Conservation (phyloP, 2,113 vertebrate species). For the Pseudois nayaur region DNA sequence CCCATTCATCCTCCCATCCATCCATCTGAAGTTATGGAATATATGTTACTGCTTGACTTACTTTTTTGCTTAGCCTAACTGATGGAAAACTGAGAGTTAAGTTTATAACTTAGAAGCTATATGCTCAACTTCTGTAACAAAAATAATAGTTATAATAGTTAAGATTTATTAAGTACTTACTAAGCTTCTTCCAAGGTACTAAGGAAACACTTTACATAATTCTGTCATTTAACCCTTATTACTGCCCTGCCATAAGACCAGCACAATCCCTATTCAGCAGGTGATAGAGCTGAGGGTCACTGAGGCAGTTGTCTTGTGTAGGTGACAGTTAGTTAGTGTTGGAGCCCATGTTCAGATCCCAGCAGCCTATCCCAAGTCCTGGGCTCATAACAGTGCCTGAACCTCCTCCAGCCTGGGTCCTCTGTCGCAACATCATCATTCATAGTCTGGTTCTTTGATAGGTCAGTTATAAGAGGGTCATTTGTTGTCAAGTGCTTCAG, state of each 20-base stretch:
- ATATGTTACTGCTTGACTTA: neutral
- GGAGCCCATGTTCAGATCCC: neutral
- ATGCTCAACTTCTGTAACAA: neutral
- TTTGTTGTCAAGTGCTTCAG: neutral
- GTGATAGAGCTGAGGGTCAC: neutral
- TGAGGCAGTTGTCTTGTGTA: neutral
- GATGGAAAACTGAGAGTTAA: constrained; percentile 7
- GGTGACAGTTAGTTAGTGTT: neutral
- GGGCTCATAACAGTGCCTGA: neutral
- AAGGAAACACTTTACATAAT: neutral
- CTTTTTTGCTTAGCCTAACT: neutral
- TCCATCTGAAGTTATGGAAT: neutral
- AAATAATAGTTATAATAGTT: neutral
- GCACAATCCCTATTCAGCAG: neutral
- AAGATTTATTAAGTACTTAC: constrained; percentile 1
- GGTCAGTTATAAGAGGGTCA: neutral
- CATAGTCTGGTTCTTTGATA: neutral
- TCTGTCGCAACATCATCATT: neutral
- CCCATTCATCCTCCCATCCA: neutral
- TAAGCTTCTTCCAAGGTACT: neutral
- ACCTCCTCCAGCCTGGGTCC: neutral
- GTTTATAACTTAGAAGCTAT: neutral
- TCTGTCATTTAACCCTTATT: neutral
- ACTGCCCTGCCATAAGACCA: neutral
- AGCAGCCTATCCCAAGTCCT: too few species aligned